phyloP scores from a whole-genome alignment of 1,140 invertebrate species.

The Mactra quadrangularis region DNA sequence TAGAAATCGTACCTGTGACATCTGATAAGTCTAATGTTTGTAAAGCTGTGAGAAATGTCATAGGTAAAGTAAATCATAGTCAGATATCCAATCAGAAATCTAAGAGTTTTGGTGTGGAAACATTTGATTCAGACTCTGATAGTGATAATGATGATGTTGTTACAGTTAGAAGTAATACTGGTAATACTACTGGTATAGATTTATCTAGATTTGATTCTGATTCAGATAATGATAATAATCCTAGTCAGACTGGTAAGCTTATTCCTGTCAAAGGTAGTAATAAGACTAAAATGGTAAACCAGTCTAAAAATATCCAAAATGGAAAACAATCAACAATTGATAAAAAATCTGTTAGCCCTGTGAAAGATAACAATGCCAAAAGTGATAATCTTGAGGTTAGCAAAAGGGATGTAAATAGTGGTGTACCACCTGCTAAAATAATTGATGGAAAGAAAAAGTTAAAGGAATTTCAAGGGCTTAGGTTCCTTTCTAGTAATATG shows the following conservation, averaged over 20 bases:
- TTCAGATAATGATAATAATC: slow-evolving; percentile 22
- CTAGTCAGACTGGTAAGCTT: not conserved
- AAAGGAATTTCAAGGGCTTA: slow-evolving; percentile 7
- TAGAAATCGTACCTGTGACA: not conserved
- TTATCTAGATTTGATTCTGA: slow-evolving; percentile 41
- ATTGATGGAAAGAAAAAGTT: slow-evolving; percentile 26
- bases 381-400: too few relatives aligned
- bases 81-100: too few relatives aligned
- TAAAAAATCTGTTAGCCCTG: too few relatives aligned
- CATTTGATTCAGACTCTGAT: slow-evolving; percentile 49
- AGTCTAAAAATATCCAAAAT: not conserved
- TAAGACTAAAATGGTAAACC: not conserved
- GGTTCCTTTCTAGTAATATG: not conserved
- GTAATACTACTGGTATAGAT: not conserved
- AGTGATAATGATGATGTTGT: not conserved
- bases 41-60: too few relatives aligned
- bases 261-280: not conserved
- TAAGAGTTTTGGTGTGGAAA: not conserved
- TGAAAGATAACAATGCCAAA: too few relatives aligned
- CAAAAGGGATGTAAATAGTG: too few relatives aligned
- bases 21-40: too few relatives aligned
- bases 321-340: too few relatives aligned
- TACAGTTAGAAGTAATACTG: not conserved
- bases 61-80: not conserved
- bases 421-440: not conserved